A percentile compares a stretch with the other conserved stretches of the same genome.
Evolutionary conservation across 2,797 vertebrate genomes (phyloP).

Genomic region (Picus viridis): DNA sequence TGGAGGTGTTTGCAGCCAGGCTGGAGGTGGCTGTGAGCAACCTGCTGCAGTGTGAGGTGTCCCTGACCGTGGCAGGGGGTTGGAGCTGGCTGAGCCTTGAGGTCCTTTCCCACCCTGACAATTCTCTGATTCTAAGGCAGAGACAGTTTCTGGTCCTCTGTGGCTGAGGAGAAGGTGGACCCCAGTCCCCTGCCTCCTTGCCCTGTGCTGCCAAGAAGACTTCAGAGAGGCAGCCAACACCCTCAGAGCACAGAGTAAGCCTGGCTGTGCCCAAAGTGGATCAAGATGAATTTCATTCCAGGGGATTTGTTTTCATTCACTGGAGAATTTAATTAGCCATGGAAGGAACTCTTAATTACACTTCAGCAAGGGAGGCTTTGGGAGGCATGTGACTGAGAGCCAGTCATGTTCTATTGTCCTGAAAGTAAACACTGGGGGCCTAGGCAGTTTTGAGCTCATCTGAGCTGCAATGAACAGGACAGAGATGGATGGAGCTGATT

Average conservation of each 20-base stretch:
- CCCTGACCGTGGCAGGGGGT: too few relatives aligned
- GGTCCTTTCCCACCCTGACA: too few relatives aligned
- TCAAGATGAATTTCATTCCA: conserved; percentile 50
- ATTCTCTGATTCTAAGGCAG: not conserved
- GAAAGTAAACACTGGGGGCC: conserved; percentile 54
- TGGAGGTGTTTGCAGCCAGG: too few relatives aligned
- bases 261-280: conserved; percentile 14
- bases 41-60: too few relatives aligned
- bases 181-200: not conserved
- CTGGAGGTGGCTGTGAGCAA: too few relatives aligned
- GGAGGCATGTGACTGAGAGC: not conserved
- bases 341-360: conserved; percentile 58
- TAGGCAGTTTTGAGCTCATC: conserved; percentile 15
- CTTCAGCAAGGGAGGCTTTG: not conserved
- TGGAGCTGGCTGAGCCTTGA: too few relatives aligned
- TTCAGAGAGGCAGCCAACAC: conserved; percentile 1
- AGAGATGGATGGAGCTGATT: not conserved
- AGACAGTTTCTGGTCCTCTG: not conserved
- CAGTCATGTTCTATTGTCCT: conserved; percentile 40
- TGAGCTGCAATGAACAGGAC: not conserved
- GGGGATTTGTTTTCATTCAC: conserved; percentile 64
- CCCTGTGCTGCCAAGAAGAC: conserved; percentile 17
- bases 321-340: conserved; percentile 65
- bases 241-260: conserved; percentile 12
- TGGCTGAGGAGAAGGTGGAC: not conserved